Evolutionary conservation across 2,888 invertebrate species (phyloP).

Genomic region (Isotomurus palustris): DNA sequence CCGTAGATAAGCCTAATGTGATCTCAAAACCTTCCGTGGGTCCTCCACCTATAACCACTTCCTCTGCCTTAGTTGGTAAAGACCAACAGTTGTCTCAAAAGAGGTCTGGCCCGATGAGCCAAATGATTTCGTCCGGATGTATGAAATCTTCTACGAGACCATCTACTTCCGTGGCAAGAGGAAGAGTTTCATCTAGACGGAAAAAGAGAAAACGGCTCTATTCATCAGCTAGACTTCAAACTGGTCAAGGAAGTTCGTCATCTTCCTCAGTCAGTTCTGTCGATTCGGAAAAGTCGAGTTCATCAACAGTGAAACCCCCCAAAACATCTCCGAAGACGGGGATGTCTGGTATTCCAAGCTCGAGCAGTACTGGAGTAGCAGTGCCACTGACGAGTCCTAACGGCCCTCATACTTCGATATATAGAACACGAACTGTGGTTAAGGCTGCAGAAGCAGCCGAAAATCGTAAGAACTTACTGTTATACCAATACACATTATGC

Average conservation of each 20-base stretch:
- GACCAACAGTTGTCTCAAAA: neutral
- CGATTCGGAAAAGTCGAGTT: too few species aligned
- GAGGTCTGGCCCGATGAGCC: neutral
- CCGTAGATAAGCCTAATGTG: neutral
- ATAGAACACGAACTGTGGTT: conserved; percentile 42
- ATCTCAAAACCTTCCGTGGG: neutral
- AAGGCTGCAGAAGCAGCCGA: conserved; percentile 41
- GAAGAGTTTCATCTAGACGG: conserved; percentile 31
- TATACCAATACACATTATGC: neutral
- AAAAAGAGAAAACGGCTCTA: conserved; percentile 36
- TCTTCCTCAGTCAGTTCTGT: conserved; percentile 5
- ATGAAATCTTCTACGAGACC: neutral
- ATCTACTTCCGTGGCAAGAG: conserved; percentile 9
- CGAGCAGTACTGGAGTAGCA: neutral
- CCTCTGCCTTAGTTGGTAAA: neutral
- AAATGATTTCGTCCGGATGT: neutral
- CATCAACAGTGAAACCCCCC: conserved; percentile 24
- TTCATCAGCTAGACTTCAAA: conserved; percentile 10
- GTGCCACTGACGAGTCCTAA: conserved; percentile 19
- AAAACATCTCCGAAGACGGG: conserved; percentile 12
- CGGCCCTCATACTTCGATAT: conserved; percentile 30
- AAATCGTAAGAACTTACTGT: conserved; percentile 36
- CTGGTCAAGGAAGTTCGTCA: conserved; percentile 14
- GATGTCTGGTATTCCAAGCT: neutral
- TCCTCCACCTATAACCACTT: neutral